Evolutionary conservation across 1,140 invertebrate genomes (phyloP).

Genomic region (Maconellicoccus hirsutus): DNA sequence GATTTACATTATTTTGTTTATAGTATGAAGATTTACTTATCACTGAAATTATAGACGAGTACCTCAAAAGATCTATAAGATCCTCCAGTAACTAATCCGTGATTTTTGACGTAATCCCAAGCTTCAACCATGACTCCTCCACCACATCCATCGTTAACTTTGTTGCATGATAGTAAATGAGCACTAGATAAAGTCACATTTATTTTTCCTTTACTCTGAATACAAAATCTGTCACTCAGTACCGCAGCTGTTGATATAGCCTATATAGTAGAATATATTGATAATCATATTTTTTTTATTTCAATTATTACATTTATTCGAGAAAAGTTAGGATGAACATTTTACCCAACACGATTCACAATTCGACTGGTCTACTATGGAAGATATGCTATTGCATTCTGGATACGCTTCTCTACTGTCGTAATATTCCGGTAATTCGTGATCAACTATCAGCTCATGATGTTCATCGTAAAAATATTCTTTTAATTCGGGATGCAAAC

Average conservation of each 20-base stretch:
- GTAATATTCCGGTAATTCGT: conserved; percentile 56
- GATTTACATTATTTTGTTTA: not conserved
- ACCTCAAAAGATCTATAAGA: conserved; percentile 17
- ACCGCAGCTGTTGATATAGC: conserved; percentile 33
- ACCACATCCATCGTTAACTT: conserved; percentile 34
- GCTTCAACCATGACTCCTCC: conserved; percentile 23
- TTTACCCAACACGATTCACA: conserved; percentile 42
- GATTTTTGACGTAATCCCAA: conserved; percentile 20
- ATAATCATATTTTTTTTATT: too few relatives aligned
- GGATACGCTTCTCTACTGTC: conserved; percentile 69
- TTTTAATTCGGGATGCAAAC: not conserved
- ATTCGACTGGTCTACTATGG: conserved; percentile 62
- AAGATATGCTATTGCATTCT: conserved; percentile 62
- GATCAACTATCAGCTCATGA: not conserved
- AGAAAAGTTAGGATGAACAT: not conserved
- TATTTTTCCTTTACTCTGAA: conserved; percentile 42
- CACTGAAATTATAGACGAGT: not conserved
- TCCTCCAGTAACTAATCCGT: conserved; percentile 26
- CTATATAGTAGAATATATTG: conserved; percentile 33
- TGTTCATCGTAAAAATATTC: not conserved
- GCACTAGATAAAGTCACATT: conserved; percentile 40
- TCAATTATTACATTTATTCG: too few relatives aligned
- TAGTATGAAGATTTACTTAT: not conserved
- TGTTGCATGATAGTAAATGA: conserved; percentile 15
- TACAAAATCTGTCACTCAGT: conserved; percentile 57